Evolutionary conservation across 1,140 invertebrate genomes (phyloP), one percentile per base, ranked within the genome.

Genomic region (Neelides sp.): DNA sequence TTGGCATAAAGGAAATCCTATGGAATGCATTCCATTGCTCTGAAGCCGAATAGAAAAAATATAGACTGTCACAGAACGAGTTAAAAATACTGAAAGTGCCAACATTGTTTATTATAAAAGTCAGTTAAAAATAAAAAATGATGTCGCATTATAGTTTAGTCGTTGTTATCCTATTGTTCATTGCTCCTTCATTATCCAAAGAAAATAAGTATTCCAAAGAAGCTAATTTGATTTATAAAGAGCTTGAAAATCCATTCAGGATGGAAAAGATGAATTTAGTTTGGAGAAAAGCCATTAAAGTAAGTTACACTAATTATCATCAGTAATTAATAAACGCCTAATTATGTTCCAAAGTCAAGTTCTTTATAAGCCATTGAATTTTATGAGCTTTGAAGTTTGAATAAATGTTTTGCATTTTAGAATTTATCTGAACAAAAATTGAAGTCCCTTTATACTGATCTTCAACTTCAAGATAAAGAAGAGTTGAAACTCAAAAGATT

Each of bases 391-490:
- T 42, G 15, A 23, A 42, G 22, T 19, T 7, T 19, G 5, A 4
- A 12, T 39, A 39, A 39, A 39, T 39, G 19, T 48, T 20, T 40
- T 36, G 48, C 39, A 37, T 54, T 54, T 56, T 58, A 93, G 88
- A 75, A 83, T 57, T 66, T 94, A 22, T 79, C 83, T 7, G 82
- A 88, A 61, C 70, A 77, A 4, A 92, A 91, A 66, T 66, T 94
- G 4, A 85, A 85, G 61, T 85, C 83, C 1, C 64, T 94, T 13
- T 87, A 83, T 59, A 83, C 82, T 64, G 89, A 93, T 64, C 66
- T 95, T 0, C 88, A 85, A 70, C 76, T 91, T 36, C 89, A 94
- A 50, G 90, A 95, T 62, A 91, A 91, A 71, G 82, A 91, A 66
- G 88, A 94, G 71, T 70, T 89, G 12, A 75, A 78, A 1, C 78